Evolutionary conservation across 2,888 invertebrate species (phyloP).

Genomic region (Lochmaea crataegi): DNA sequence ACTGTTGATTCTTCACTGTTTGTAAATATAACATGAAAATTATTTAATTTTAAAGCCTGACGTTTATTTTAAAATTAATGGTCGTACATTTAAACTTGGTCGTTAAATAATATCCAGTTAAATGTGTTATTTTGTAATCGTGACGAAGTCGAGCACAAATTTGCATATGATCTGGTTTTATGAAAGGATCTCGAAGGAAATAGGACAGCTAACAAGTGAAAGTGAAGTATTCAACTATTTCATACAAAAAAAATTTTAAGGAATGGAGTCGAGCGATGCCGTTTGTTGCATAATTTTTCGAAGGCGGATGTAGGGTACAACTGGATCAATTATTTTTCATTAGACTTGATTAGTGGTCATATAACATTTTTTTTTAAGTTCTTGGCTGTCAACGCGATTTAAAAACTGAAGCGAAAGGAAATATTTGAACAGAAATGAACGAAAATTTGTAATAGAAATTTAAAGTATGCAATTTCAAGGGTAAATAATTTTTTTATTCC

Average conservation of each 20-base stretch:
- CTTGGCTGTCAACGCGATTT: no score
- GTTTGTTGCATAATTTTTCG: not conserved
- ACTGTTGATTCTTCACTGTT: no score
- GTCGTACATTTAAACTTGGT: not conserved
- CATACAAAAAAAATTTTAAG: constrained; percentile 44
- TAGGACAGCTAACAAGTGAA: constrained; percentile 62
- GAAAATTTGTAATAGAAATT: no score
- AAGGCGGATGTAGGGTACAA: not conserved
- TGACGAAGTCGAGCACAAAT: constrained; percentile 46
- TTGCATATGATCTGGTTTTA: constrained; percentile 48
- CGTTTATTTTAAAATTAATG: not conserved
- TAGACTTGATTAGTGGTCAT: no score
- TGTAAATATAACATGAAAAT: not conserved
- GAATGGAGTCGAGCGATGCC: not conserved
- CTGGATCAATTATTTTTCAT: no score
- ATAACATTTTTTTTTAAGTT: no score
- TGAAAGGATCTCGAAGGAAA: constrained; percentile 48
- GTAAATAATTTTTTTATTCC: no score
- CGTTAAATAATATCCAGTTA: constrained; percentile 23
- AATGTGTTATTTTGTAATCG: constrained; percentile 41
- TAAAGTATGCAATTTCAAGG: no score
- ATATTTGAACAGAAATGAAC: no score
- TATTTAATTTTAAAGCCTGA: not conserved
- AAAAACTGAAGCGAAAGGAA: no score
- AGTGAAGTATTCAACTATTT: constrained; percentile 56